Evolutionary conservation across 2,113 vertebrate genomes (phyloP).

Genomic region (Atlantisia rogersi): DNA sequence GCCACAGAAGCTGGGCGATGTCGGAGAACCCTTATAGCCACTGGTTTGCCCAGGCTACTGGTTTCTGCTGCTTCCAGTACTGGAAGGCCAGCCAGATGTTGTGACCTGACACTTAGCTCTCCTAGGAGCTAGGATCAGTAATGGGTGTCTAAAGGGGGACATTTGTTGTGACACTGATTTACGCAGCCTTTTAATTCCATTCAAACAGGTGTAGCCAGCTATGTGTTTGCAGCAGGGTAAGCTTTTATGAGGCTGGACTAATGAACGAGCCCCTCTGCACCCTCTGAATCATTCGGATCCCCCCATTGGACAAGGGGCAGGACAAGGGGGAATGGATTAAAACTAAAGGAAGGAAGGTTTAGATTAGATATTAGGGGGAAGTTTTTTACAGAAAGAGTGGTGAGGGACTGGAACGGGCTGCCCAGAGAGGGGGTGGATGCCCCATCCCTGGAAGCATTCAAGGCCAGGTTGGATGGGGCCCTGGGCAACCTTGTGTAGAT

Average conservation of each 20-base stretch:
- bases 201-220: slow-evolving; percentile 7
- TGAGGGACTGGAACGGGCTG: no score
- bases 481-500: no score
- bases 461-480: no score
- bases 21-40: not conserved
- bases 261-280: not conserved
- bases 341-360: no score
- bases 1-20: not conserved
- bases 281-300: not conserved
- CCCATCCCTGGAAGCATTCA: no score
- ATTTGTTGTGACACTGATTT: not conserved
- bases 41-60: no score
- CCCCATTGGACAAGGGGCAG: not conserved
- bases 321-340: no score
- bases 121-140: not conserved
- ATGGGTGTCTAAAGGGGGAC: not conserved
- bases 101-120: not conserved
- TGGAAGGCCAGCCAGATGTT: not conserved
- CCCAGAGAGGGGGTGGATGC: no score
- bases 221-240: not conserved
- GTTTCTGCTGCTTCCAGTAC: not conserved
- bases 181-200: slow-evolving; percentile 6
- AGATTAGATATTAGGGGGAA: no score
- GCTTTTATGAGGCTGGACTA: slow-evolving; percentile 17
- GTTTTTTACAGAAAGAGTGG: no score